A percentile compares a stretch with the other conserved stretches of the same genome.
Evolutionary conservation across 2,888 invertebrate species (phyloP).

Genomic region (Eristalis pertinax): DNA sequence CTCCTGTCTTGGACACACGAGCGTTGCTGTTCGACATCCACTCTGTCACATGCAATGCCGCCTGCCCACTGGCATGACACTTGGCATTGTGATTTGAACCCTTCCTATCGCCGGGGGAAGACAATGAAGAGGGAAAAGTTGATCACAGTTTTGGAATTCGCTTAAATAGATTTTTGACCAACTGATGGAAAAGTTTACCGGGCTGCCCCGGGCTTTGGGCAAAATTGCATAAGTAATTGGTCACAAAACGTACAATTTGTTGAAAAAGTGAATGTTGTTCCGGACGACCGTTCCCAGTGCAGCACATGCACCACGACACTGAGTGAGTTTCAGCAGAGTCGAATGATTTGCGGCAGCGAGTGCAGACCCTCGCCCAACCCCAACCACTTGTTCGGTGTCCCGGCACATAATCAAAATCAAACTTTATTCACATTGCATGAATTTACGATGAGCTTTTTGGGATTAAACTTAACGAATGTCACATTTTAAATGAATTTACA

Average conservation of each 20-base stretch:
- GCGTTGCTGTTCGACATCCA: not conserved
- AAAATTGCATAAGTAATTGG: slow-evolving; percentile 28
- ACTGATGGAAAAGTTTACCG: slow-evolving; percentile 18
- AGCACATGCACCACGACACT: not conserved
- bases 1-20: not conserved
- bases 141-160: not conserved
- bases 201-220: not conserved
- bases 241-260: not conserved
- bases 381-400: not conserved
- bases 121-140: slow-evolving; percentile 6
- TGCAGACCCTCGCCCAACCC: not conserved
- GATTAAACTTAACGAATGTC: not conserved
- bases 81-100: not conserved
- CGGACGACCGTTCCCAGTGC: not conserved
- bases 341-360: not conserved
- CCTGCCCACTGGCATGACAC: not conserved
- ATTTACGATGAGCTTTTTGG: not conserved
- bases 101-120: not conserved
- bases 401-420: not conserved
- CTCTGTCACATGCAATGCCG: not conserved
- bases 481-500: slow-evolving; percentile 1
- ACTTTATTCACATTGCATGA: not conserved
- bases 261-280: not conserved
- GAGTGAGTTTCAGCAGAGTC: not conserved
- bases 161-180: slow-evolving; percentile 10